phyloP scores from a whole-genome alignment of 2,113 vertebrate genomes.

The Opisthocomus hoazin region DNA sequence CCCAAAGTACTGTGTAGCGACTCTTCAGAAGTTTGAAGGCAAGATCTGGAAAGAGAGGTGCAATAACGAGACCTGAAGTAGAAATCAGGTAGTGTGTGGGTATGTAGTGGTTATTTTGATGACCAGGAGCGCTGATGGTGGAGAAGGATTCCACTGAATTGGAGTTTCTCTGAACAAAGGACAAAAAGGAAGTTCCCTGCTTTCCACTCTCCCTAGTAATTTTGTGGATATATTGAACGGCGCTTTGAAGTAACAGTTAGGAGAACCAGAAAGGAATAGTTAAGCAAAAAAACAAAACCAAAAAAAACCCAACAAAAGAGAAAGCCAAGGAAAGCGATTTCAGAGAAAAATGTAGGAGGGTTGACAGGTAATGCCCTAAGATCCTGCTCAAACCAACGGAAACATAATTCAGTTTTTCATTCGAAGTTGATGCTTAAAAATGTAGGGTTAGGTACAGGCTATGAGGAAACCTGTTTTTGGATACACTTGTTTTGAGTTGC shows the following conservation, averaged over 20 bases:
- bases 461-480: not conserved
- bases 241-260: not conserved
- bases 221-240: not conserved
- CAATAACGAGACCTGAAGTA: not conserved
- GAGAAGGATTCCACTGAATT: not conserved
- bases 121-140: not conserved
- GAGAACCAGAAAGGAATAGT: not conserved
- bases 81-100: not conserved
- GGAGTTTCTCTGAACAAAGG: not conserved
- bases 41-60: not conserved
- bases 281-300: not conserved
- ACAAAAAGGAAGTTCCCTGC: not conserved
- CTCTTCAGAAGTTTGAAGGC: not conserved
- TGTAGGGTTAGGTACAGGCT: not conserved
- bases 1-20: not conserved
- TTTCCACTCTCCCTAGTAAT: not conserved
- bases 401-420: not conserved
- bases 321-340: not conserved
- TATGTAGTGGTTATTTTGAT: not conserved
- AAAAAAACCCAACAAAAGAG: not conserved
- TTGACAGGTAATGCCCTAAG: not conserved
- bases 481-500: not conserved
- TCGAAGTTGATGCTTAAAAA: not conserved
- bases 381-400: not conserved
- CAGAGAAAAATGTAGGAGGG: not conserved